Evolutionary conservation across 1,140 invertebrate species (phyloP).

Genomic region (Drosophila neocordata): DNA sequence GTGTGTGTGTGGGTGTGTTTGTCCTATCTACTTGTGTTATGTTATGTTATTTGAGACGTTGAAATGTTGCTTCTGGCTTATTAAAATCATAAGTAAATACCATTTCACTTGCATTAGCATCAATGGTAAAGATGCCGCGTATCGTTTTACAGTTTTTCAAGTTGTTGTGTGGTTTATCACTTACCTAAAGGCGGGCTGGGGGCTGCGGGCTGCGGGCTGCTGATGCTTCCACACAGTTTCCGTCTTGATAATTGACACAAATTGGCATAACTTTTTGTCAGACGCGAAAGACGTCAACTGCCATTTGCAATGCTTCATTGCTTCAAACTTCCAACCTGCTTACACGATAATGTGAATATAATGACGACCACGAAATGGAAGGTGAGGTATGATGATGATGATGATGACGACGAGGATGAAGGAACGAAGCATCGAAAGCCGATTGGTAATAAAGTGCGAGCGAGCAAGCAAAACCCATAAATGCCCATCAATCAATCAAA

Average conservation of each 20-base stretch:
- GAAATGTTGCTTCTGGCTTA: conserved; percentile 1
- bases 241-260: conserved; percentile 73
- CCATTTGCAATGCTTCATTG: conserved; percentile 72
- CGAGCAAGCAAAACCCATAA: conserved; percentile 46
- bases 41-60: not conserved
- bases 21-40: too few species aligned
- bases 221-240: not conserved
- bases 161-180: too few species aligned
- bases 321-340: conserved; percentile 46
- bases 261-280: conserved; percentile 79
- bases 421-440: not conserved
- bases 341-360: conserved; percentile 74
- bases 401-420: conserved; percentile 63
- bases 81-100: conserved; percentile 10
- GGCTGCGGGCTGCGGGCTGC: too few species aligned
- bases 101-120: conserved; percentile 2
- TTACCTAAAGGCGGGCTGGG: too few species aligned
- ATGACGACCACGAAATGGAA: conserved; percentile 42
- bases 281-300: conserved; percentile 69
- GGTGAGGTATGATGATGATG: conserved; percentile 47
- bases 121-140: not conserved
- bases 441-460: conserved; percentile 10
- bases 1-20: too few species aligned
- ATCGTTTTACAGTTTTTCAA: not conserved
- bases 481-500: conserved; percentile 79